A percentile compares a stretch with the other conserved stretches of the same genome.
Evolutionary conservation across 2,113 vertebrate genomes (phyloP).

Genomic region (Oenanthe melanoleuca): DNA sequence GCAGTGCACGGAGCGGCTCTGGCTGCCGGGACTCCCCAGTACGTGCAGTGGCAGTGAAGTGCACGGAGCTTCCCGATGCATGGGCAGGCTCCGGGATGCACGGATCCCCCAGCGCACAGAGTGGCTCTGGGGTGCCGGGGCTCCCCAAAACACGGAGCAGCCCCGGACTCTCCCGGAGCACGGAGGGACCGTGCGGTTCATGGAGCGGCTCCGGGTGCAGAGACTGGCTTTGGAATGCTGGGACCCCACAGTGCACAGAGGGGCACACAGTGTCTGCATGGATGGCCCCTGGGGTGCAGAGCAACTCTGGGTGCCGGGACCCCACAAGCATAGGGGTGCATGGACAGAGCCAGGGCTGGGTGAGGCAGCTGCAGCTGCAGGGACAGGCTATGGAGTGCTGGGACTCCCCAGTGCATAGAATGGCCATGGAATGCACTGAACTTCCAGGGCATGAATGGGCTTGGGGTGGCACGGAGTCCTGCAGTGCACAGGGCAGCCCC

Average conservation of each 20-base stretch:
- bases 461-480: accelerated
- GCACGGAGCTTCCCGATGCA: neutral
- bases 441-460: neutral
- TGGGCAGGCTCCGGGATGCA: neutral
- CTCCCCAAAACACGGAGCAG: neutral
- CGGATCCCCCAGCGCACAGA: no score
- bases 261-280: no score
- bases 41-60: neutral
- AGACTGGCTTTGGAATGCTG: neutral
- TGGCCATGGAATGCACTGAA: accelerated
- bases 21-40: neutral
- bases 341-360: neutral
- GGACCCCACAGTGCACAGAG: neutral
- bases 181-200: neutral
- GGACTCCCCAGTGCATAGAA: neutral
- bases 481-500: accelerated
- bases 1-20: neutral
- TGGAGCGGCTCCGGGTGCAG: neutral
- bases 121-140: neutral
- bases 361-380: neutral
- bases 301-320: neutral
- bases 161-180: neutral
- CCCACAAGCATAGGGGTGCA: neutral
- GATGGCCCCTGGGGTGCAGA: neutral
- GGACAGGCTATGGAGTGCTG: neutral